A percentile compares a stretch with the other conserved stretches of the same genome.
Conservation (phyloP, 2,113 vertebrate genomes). For the Tamias sibiricus region DNA sequence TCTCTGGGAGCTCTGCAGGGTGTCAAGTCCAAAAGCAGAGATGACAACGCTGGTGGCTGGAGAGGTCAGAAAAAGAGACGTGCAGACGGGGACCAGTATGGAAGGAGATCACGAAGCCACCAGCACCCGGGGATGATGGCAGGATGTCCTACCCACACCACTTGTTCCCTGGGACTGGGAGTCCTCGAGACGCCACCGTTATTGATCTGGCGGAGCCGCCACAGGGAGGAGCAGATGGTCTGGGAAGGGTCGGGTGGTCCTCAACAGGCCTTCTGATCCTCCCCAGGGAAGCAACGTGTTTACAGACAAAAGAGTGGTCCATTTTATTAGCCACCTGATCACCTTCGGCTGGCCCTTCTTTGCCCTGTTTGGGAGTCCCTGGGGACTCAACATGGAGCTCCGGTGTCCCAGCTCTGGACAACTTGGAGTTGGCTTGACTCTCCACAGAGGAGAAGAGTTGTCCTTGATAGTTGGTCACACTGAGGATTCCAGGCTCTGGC, state of each 20-base stretch:
- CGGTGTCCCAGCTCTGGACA: not conserved
- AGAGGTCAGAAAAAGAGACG: not conserved
- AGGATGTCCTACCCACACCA: not conserved
- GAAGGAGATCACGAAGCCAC: not conserved
- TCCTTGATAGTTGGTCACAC: not conserved
- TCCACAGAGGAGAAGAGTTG: not conserved
- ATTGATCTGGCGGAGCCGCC: not conserved
- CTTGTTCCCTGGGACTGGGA: not conserved
- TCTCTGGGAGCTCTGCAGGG: not conserved
- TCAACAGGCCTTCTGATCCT: not conserved
- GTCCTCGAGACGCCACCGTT: not conserved
- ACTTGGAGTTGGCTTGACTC: not conserved
- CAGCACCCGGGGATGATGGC: not conserved
- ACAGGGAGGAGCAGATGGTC: not conserved
- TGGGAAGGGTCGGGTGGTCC: not conserved
- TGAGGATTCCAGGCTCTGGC: not conserved
- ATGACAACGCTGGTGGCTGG: not conserved
- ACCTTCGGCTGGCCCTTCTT: not conserved
- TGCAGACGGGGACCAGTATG: rapidly evolving
- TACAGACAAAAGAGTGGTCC: not conserved
- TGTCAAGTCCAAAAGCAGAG: not conserved
- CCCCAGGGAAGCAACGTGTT: not conserved
- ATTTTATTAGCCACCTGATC: not conserved
- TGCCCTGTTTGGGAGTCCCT: not conserved
- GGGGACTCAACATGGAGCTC: not conserved